Base-by-base conservation (phyloP, 2,113 vertebrate genomes). In the Catharus bicknelli region DNA sequence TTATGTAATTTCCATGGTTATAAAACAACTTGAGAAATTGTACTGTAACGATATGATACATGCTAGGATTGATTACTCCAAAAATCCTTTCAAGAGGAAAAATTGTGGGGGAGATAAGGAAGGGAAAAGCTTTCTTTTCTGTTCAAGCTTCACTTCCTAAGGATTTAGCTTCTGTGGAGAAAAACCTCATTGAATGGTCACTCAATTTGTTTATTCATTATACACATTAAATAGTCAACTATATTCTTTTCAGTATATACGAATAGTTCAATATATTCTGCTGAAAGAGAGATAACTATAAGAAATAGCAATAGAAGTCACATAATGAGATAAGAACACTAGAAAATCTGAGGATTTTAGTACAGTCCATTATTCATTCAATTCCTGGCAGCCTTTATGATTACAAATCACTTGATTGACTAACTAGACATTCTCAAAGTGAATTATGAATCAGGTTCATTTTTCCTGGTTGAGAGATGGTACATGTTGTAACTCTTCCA, bases 401-500 rank as follows among this genome's bases (percentile, higher is more conserved):
- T 99, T 99, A 98, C 98, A 99, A 98, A 99, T 99, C 98, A 98
- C 98, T 99, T 99, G 98, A 99, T 99, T 99, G 99, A 99, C 99
- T 99, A 98, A 99, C 98, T 98, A 99, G 98, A 99, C 97, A 97
- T 98, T 98, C 97, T 97, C 93, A 97, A 96, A 94, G 95, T 99
- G 99, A 99, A 98, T 99, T 99, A 99, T 98, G 98, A 98, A 98
- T 97, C 96, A 97, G 95, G 90, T 96, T 97, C 96, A 97, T 97
- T 98, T 98, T 98, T 97, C 90, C 96, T 97, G 92, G 94, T 96
- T 96, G 97, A 97, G 97, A 96, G 95, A 97, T 97, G 96, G 94
- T 97, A 96, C 95, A 98, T 95, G 94, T 86, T 97, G 88, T 97
- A 97, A 97, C 90, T 97, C 96, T 97, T 97, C 82, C 87, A 95